Conservation (phyloP, 2,113 vertebrate genomes). For the Lasiurus borealis region DNA sequence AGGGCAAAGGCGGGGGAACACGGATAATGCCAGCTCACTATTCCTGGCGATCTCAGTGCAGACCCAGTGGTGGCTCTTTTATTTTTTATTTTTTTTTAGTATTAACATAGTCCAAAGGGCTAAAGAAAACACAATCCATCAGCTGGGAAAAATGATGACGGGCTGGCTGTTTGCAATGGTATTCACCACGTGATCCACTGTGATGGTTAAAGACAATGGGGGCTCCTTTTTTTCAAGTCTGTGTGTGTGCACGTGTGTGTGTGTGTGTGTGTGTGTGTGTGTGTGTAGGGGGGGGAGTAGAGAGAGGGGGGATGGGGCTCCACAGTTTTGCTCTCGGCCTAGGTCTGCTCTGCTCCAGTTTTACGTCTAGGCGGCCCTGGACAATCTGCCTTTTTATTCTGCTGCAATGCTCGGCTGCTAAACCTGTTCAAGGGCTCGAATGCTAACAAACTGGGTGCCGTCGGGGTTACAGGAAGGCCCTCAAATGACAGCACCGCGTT, state of each 20-base stretch:
- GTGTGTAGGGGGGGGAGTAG: not conserved
- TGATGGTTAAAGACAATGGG: not conserved
- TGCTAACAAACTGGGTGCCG: constrained; percentile 6
- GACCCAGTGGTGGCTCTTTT: not conserved
- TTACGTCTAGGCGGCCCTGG: not conserved
- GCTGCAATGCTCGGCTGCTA: constrained; percentile 42
- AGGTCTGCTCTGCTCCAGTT: not conserved
- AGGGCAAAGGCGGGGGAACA: not conserved
- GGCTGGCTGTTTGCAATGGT: constrained; percentile 15
- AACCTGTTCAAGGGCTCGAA: not conserved
- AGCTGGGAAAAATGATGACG: constrained; percentile 54
- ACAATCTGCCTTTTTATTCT: constrained; percentile 25
- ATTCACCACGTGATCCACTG: not conserved
- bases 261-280: not conserved
- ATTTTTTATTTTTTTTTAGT: not conserved
- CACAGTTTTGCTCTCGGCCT: not conserved
- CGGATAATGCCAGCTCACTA: not conserved
- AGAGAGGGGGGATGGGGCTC: too few relatives aligned
- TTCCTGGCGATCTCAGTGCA: not conserved
- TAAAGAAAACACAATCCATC: constrained; percentile 32
- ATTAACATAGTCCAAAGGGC: not conserved
- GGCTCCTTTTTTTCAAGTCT: not conserved
- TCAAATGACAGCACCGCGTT: not conserved
- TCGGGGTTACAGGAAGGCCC: not conserved
- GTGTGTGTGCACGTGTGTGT: not conserved